Conservation (phyloP, 2,113 vertebrate species). For the Rhodinocichla rosea region DNA sequence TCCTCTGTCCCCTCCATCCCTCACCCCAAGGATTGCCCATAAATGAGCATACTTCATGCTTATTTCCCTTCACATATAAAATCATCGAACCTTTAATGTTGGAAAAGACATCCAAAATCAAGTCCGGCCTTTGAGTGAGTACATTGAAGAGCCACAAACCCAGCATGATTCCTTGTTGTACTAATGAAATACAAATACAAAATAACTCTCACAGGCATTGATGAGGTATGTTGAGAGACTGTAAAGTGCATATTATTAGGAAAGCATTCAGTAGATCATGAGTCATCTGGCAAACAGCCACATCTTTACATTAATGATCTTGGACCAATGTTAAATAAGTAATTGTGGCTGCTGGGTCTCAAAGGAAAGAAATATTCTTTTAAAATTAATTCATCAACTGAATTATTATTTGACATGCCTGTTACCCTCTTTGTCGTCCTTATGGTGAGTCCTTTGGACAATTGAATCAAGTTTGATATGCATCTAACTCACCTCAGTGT, state of each 20-base stretch:
- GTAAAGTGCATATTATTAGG: neutral
- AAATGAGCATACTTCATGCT: neutral
- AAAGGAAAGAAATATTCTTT: neutral
- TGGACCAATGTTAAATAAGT: neutral
- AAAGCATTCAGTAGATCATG: neutral
- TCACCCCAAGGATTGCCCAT: fast-evolving
- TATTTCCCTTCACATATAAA: neutral
- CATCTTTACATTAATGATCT: neutral
- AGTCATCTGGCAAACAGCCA: neutral
- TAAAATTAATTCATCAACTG: neutral
- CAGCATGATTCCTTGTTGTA: neutral
- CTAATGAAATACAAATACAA: neutral
- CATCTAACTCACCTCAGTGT: neutral
- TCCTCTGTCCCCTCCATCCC: neutral
- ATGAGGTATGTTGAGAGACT: neutral
- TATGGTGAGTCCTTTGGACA: neutral
- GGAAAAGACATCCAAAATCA: neutral
- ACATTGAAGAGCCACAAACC: neutral
- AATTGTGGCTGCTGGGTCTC: neutral
- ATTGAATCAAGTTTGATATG: neutral
- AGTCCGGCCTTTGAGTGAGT: neutral
- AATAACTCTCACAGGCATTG: neutral
- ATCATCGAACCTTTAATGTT: neutral
- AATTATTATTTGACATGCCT: neutral
- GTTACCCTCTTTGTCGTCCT: neutral